These are phyloP conservation scores for Heliconius charithonia DNA, from an alignment of 2,888 invertebrate genomes.

Conservation along the genomic window DNA sequence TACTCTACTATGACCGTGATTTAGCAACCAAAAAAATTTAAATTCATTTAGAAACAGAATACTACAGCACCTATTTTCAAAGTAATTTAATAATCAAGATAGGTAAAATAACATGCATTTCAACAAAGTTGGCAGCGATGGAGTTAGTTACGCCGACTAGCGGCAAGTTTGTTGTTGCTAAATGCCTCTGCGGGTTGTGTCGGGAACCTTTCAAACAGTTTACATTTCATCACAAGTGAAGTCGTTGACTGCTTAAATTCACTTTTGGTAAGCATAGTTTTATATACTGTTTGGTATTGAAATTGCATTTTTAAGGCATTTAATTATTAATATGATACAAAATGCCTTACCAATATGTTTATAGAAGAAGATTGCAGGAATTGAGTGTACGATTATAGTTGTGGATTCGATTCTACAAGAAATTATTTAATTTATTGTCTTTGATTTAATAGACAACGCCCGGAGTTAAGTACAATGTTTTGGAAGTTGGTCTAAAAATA, in stretches of 20 bases:
- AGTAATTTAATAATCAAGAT: slow-evolving; percentile 24
- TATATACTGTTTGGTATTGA: neutral
- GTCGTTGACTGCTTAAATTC: slow-evolving; percentile 15
- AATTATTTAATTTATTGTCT: too few species aligned
- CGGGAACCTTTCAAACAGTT: slow-evolving; percentile 19
- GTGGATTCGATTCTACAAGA: too few species aligned
- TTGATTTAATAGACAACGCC: too few species aligned
- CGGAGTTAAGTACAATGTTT: too few species aligned
- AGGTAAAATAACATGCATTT: slow-evolving; percentile 23
- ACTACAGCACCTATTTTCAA: neutral
- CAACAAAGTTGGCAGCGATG: slow-evolving; percentile 19
- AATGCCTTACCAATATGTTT: too few species aligned
- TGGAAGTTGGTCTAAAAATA: too few species aligned
- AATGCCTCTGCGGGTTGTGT: slow-evolving; percentile 21
- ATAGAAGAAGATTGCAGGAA: too few species aligned
- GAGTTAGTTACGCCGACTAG: slow-evolving; percentile 27
- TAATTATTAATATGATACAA: too few species aligned
- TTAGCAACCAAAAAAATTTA: neutral
- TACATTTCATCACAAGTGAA: slow-evolving; percentile 22
- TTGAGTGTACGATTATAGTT: too few species aligned
- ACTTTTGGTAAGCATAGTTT: neutral
- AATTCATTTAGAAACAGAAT: neutral
- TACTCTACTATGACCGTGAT: too few species aligned
- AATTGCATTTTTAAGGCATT: neutral
- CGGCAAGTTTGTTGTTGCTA: slow-evolving; percentile 21